A percentile compares a stretch with the other conserved stretches of the same genome.
phyloP scores from a whole-genome alignment of 2,888 invertebrate species.

The Watsonalla cultraria region DNA sequence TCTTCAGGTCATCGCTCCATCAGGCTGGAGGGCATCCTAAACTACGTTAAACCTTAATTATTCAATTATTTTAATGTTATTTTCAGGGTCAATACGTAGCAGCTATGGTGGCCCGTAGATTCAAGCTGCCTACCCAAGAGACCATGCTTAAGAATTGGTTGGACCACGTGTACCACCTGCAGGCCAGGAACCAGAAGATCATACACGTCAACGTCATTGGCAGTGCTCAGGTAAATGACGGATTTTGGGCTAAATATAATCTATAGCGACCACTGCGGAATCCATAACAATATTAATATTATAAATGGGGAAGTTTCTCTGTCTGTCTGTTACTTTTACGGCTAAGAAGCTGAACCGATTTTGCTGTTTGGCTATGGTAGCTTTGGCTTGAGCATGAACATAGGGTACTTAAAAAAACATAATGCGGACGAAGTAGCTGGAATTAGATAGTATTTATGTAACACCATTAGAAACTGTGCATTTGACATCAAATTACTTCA shows the following conservation, averaged over 20 bases:
- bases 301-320: background rate
- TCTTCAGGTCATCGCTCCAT: too few relatives aligned
- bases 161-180: conserved; percentile 70
- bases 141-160: conserved; percentile 81
- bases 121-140: conserved; percentile 79
- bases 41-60: too few relatives aligned
- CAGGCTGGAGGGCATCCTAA: too few relatives aligned
- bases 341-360: too few relatives aligned
- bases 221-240: conserved; percentile 43
- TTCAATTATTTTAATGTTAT: background rate
- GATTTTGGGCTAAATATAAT: background rate
- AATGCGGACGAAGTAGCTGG: too few relatives aligned
- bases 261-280: background rate
- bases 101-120: conserved; percentile 76
- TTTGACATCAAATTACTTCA: too few relatives aligned
- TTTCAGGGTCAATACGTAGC: conserved; percentile 75
- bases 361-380: too few relatives aligned
- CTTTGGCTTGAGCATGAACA: too few relatives aligned
- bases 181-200: conserved; percentile 42
- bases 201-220: conserved; percentile 57
- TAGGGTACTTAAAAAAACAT: too few relatives aligned
- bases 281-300: background rate
- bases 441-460: too few relatives aligned
- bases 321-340: too few relatives aligned
- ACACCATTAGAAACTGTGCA: too few relatives aligned